phyloP scores from a whole-genome alignment of 2,113 vertebrate species.

The Gymnocephalus cernua region DNA sequence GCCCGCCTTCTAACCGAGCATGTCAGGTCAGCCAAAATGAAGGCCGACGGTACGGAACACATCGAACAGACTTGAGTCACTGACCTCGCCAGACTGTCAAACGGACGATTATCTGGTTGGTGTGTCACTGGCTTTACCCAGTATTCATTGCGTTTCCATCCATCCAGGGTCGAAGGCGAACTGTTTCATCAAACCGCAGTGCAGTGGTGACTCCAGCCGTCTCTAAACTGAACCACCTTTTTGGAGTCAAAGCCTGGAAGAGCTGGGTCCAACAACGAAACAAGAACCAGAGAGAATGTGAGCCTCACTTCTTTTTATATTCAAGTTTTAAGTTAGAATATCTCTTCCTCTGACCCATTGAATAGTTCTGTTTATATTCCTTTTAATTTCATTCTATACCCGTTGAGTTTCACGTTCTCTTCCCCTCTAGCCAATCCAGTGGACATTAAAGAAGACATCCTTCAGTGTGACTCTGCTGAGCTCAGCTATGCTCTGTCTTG shows the following conservation, averaged over 20 bases:
- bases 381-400: neutral
- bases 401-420: rapidly evolving
- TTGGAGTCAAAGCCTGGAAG: conserved; percentile 95
- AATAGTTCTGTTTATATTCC: neutral
- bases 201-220: conserved; percentile 78
- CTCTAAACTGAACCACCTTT: conserved; percentile 90
- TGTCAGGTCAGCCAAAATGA: too few relatives aligned
- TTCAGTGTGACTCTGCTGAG: conserved; percentile 92
- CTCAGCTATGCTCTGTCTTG: conserved; percentile 93
- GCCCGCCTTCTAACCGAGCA: too few relatives aligned
- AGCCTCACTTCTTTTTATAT: neutral
- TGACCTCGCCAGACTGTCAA: too few relatives aligned
- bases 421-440: conserved; percentile 69
- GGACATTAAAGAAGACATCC: conserved; percentile 92
- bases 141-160: conserved; percentile 13
- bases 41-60: too few relatives aligned
- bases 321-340: neutral
- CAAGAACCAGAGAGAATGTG: conserved; percentile 82
- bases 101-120: too few relatives aligned
- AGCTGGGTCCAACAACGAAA: conserved; percentile 93
- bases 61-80: too few relatives aligned
- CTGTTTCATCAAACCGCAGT: conserved; percentile 53
- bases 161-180: conserved; percentile 71
- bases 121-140: too few relatives aligned
- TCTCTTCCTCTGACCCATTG: conserved; percentile 74